These are phyloP conservation scores for Caenorhabditis sulstoni DNA, from an alignment of 2,888 invertebrate genomes.

Conservation along the genomic window DNA sequence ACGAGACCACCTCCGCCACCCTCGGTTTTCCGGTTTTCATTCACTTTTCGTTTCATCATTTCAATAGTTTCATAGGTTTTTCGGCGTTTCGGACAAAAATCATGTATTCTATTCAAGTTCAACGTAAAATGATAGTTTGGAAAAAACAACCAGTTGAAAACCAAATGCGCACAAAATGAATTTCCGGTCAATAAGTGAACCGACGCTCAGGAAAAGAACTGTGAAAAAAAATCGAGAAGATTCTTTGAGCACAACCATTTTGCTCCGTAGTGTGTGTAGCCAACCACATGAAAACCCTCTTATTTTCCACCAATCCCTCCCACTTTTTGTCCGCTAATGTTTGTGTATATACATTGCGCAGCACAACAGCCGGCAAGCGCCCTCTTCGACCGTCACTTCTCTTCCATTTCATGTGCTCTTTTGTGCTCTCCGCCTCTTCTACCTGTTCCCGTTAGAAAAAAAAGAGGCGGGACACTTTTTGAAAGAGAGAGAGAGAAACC, in stretches of 20 bases:
- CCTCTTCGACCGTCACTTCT: slow-evolving; percentile 26
- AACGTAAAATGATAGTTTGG: no score
- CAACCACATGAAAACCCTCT: slow-evolving; percentile 24
- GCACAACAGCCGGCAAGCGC: slow-evolving; percentile 32
- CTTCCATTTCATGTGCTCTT: slow-evolving; percentile 49
- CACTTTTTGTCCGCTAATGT: slow-evolving; percentile 44
- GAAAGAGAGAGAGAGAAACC: not conserved
- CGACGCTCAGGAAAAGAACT: no score
- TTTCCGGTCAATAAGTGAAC: slow-evolving; percentile 9
- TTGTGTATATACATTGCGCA: slow-evolving; percentile 51
- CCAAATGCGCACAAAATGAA: not conserved
- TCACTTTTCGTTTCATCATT: slow-evolving; percentile 1
- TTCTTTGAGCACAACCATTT: slow-evolving; percentile 20
- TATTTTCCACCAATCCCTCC: slow-evolving; percentile 20
- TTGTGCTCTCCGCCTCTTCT: slow-evolving; percentile 47
- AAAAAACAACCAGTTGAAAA: not conserved
- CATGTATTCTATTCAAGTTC: no score
- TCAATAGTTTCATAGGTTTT: no score
- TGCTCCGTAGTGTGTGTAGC: slow-evolving; percentile 36
- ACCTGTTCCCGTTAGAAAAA: slow-evolving; percentile 15
- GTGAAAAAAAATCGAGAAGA: not conserved
- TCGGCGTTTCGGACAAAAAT: no score
- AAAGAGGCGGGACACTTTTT: slow-evolving; percentile 15
- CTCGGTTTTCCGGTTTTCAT: slow-evolving; percentile 36
- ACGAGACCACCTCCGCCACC: slow-evolving; percentile 11